Evolutionary conservation across 2,888 invertebrate genomes (phyloP), one percentile per base, ranked within the genome.

Genomic region (Steinernema carpocapsae): DNA sequence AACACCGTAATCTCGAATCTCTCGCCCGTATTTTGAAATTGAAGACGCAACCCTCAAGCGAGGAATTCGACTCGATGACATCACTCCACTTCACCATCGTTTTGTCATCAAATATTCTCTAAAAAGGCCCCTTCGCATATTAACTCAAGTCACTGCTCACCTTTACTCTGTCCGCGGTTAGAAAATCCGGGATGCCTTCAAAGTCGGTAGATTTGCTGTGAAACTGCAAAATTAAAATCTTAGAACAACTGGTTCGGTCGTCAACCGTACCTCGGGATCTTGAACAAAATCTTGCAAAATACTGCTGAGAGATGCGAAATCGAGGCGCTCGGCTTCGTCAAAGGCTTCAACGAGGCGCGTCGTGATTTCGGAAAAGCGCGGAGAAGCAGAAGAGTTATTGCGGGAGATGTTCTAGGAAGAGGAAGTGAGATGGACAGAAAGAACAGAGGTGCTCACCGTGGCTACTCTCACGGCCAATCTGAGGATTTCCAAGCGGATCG

Each of bases 1-100:
- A 76, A 83, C 83, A 75, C 86, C 85, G 71, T 81, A 80, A 86
- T 83, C 74, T 81, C 81, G n/a, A 86, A 76, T 32, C 76, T 75
- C 70, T 79, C 74, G 12, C 78, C 77, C 83, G 79, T 48, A 85
- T 79, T 32, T 77, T 75, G 75, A 85, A 84, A 26, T 26, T 29
- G 32, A 64, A 64, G 17, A 32, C 64, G 32, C 17, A 1, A 17
- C 29, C 32, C 79, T 75, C 83, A 84, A 48, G 78, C 79, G 74
- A 80, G 75, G 76, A 83, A 82, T 17, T 83, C 81, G 12, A 79
- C 78, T 7, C 83, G 85, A n/a, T 85, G 85, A 48, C 83, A 77
- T 22, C 85, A 76, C 59, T 84, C 82, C 6, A 86, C 79, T 37
- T 84, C 82, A 71, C 83, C 84, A 71, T 79, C 79, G 32, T 79